These are phyloP conservation scores for Myanophis thanlyinensis DNA, from an alignment of 2,113 vertebrate species.

Conservation along the genomic window DNA sequence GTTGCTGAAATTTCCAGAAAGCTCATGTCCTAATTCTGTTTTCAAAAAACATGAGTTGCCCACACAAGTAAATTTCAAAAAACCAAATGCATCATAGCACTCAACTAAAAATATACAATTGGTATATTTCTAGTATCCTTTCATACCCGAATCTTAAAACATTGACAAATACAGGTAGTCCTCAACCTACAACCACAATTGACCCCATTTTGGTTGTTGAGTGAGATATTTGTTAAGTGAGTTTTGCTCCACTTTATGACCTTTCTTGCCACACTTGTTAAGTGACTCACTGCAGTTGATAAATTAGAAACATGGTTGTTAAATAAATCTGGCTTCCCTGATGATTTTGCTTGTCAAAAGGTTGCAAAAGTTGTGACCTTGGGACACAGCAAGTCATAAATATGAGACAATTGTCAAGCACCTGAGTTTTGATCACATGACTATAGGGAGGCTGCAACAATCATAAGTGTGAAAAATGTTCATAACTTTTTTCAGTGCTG, in stretches of 20 bases:
- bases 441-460: background rate
- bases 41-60: background rate
- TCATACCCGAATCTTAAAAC: background rate
- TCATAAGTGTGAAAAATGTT: background rate
- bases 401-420: background rate
- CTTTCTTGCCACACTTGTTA: background rate
- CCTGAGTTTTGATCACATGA: background rate
- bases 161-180: background rate
- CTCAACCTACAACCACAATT: background rate
- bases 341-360: background rate
- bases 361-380: background rate
- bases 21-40: background rate
- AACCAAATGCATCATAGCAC: background rate
- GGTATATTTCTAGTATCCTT: constrained; percentile 19
- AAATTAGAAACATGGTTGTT: background rate
- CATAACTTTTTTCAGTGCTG: background rate
- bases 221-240: background rate
- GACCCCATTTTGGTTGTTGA: background rate
- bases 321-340: background rate
- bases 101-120: constrained; percentile 3
- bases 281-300: background rate
- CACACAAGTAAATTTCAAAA: background rate
- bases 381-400: background rate
- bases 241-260: background rate
- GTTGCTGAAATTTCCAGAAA: background rate